Evolutionary conservation across 2,113 vertebrate species (phyloP).

Genomic region (Istiophorus platypterus): DNA sequence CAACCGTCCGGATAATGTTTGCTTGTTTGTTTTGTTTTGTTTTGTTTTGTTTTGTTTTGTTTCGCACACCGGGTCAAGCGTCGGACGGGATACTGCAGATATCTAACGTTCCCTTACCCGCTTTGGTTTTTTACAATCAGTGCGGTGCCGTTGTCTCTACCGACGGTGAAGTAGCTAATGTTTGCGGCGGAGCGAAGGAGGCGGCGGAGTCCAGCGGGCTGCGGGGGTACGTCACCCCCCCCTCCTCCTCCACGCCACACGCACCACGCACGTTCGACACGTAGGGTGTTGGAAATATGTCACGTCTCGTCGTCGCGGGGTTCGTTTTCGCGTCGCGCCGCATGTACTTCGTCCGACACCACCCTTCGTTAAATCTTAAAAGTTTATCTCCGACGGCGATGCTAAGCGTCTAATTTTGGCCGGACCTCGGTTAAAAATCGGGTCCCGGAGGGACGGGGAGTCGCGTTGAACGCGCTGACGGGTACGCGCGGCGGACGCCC

Average conservation of each 20-base stretch:
- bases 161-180: slow-evolving; percentile 49
- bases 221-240: slow-evolving; percentile 56
- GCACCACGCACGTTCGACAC: slow-evolving; percentile 50
- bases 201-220: slow-evolving; percentile 33
- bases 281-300: slow-evolving; percentile 55
- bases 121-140: slow-evolving; percentile 57
- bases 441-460: neutral
- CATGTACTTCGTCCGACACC: neutral
- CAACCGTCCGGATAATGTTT: neutral
- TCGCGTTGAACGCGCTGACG: neutral
- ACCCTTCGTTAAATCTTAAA: neutral
- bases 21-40: too few relatives aligned
- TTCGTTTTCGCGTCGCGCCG: neutral
- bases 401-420: neutral
- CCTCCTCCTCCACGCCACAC: too few relatives aligned
- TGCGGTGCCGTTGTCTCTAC: slow-evolving; percentile 60
- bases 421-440: neutral
- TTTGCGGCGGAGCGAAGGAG: slow-evolving; percentile 41
- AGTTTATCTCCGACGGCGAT: too few relatives aligned
- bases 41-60: too few relatives aligned
- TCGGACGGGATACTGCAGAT: slow-evolving; percentile 2
- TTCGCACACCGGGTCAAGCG: neutral
- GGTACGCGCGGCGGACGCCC: neutral
- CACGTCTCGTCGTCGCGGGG: slow-evolving; percentile 33
- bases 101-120: slow-evolving; percentile 72